These are phyloP conservation scores for Nemotelus nigrinus DNA, from an alignment of 2,888 invertebrate genomes.

Conservation along the genomic window DNA sequence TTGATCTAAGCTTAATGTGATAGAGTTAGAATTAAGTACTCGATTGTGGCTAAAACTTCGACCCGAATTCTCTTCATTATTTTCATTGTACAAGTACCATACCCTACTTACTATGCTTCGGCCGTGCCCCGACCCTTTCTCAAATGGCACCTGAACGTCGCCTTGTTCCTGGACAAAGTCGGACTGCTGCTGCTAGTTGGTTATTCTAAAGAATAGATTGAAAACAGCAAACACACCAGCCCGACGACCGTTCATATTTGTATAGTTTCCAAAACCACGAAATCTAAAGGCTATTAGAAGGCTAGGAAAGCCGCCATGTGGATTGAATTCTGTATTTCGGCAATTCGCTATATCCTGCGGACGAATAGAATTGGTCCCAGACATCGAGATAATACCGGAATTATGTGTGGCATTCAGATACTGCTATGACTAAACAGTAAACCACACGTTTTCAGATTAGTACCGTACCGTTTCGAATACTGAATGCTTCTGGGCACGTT, in stretches of 20 bases:
- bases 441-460: not conserved
- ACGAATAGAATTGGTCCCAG: not conserved
- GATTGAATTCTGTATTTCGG: not conserved
- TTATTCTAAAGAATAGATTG: not conserved
- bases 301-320: not conserved
- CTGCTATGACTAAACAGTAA: not conserved
- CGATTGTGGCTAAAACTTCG: conserved; percentile 6
- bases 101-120: too few relatives aligned
- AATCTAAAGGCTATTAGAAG: not conserved
- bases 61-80: not conserved
- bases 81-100: not conserved
- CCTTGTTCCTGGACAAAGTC: too few relatives aligned
- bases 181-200: not conserved
- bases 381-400: not conserved
- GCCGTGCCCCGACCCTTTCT: too few relatives aligned
- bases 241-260: not conserved
- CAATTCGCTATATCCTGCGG: not conserved
- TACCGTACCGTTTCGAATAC: not conserved
- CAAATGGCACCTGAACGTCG: too few relatives aligned
- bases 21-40: conserved; percentile 23
- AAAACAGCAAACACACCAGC: not conserved
- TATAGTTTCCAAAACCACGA: not conserved
- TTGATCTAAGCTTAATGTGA: not conserved
- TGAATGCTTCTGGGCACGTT: not conserved
- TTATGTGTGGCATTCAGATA: not conserved